Base-by-base conservation (phyloP, 2,888 invertebrate species). In the Macrosiphum euphorbiae region DNA sequence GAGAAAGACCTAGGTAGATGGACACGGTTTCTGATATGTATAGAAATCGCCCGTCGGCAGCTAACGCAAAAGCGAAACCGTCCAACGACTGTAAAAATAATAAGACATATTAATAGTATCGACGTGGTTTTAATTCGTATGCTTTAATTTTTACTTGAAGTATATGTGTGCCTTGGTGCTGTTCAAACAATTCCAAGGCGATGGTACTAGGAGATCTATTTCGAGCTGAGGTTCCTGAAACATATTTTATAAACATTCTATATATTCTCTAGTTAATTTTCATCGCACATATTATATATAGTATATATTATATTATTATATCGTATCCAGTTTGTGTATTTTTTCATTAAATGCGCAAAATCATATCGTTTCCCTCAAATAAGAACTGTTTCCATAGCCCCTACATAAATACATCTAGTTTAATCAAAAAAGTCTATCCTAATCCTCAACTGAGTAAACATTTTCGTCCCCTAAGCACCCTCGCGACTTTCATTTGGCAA, bases 11-110 rank as follows among this genome's bases (percentile, higher is more conserved):
- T 96, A 99, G 97, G 97, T 99, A 99, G 96, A 99, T 99, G 96
- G 99, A 99, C 95, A 99, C 99, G 95, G 99, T 99, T 97, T 99
- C 99, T 95, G 99, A 99, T 97, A 99, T 99, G 97, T 99, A 99
- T 96, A 99, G 97, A 96, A 99, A 99, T 96, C 99, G 97, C 95
- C 99, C 99, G 96, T 99, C 99, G 95, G 98, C 98, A 92, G 99
- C 98, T 95, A 99, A 97, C 78, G 99, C 98, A 96, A 99, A 97
- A 95, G 99, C 99, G 96, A 99, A 99, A 91, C 99, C 99, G 96
- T 99, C 99, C 96, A 99, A 96, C 95, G 99, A 98, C 99, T 98
- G 97, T 95, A 97, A 96, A 96, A 96, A 96, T 96, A 95, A 95
- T 95, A 95, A 95, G 35, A 91, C 0, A 58, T 13, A 44, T 44